A percentile compares a stretch with the other conserved stretches of the same genome.
These are phyloP conservation scores for Acholoe squamosa DNA, from an alignment of 2,888 invertebrate species.

Conservation along the genomic window DNA sequence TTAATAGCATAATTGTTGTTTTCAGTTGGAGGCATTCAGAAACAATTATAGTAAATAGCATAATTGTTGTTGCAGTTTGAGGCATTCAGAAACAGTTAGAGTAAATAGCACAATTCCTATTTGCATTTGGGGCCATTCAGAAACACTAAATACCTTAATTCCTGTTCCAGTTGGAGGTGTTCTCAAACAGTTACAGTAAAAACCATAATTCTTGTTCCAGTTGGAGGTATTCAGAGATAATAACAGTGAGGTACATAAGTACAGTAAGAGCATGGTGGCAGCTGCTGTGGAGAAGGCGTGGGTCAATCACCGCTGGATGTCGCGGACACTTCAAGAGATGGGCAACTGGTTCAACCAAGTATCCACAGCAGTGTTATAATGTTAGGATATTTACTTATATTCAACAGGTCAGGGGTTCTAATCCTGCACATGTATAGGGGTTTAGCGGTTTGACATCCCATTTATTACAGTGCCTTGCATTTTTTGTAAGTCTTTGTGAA, in stretches of 20 bases:
- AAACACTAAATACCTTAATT: no score
- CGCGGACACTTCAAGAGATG: neutral
- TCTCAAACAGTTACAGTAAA: no score
- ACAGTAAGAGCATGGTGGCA: neutral
- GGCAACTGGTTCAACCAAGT: neutral
- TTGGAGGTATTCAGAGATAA: slow-evolving; percentile 23
- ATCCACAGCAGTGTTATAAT: neutral
- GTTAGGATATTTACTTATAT: neutral
- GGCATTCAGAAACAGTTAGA: slow-evolving; percentile 5
- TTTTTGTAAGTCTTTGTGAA: no score
- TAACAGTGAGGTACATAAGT: neutral
- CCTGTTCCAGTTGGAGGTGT: no score
- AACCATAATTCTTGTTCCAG: neutral
- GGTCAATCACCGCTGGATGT: slow-evolving; percentile 39
- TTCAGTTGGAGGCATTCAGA: slow-evolving; percentile 19
- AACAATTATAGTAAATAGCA: neutral
- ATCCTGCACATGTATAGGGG: no score
- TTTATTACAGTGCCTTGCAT: no score
- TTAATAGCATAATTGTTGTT: neutral
- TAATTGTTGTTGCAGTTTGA: slow-evolving; percentile 10
- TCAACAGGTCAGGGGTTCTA: no score
- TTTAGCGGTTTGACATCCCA: no score
- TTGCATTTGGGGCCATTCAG: slow-evolving; percentile 25
- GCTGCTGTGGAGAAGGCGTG: slow-evolving; percentile 54
- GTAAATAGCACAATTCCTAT: neutral